Evolutionary conservation across 2,113 vertebrate genomes (phyloP).

Genomic region (Polyodon spathula): DNA sequence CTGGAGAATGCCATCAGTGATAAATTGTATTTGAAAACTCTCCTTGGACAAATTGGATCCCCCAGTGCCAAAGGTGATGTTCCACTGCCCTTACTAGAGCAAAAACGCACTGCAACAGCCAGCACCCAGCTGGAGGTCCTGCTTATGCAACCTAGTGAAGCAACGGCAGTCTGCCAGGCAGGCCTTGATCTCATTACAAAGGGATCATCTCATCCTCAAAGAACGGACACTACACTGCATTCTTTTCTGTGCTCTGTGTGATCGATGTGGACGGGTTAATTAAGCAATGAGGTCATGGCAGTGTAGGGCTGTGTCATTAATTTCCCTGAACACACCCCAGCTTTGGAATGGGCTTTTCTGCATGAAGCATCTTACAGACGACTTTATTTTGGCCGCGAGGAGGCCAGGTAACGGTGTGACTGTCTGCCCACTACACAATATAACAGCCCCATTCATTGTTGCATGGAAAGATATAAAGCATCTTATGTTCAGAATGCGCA

Average conservation of each 20-base stretch:
- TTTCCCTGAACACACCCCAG: conserved; percentile 31
- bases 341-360: conserved; percentile 33
- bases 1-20: too few species aligned
- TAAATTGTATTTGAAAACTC: too few species aligned
- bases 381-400: background rate
- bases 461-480: conserved; percentile 24
- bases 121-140: background rate
- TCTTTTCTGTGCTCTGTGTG: conserved; percentile 8
- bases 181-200: background rate
- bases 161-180: background rate
- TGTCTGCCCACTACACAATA: conserved; percentile 41
- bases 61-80: background rate
- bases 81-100: background rate
- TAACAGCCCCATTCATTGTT: conserved; percentile 32
- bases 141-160: background rate
- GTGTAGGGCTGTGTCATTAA: conserved; percentile 42
- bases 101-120: background rate
- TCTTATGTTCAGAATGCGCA: too few species aligned
- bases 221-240: background rate
- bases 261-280: conserved; percentile 36
- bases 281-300: conserved; percentile 34
- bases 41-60: background rate
- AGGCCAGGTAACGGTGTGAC: conserved; percentile 38
- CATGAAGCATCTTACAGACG: conserved; percentile 8
- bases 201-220: background rate